phyloP scores from a whole-genome alignment of 1,140 invertebrate species.

The Drosophila nasuta region DNA sequence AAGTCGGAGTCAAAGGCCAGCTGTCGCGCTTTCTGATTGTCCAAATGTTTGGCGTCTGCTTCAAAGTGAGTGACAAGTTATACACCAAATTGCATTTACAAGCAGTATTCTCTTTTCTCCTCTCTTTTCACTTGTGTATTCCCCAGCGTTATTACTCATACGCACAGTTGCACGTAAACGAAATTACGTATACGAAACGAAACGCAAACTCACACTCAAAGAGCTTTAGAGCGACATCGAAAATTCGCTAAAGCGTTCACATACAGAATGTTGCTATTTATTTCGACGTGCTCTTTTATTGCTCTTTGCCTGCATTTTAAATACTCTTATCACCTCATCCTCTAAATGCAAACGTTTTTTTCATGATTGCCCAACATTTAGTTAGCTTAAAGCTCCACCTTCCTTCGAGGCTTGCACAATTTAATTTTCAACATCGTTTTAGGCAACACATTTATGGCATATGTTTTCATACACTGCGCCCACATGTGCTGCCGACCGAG shows the following conservation, averaged over 20 bases:
- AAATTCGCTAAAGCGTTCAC: constrained; percentile 7
- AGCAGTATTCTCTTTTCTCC: not conserved
- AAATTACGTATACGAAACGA: constrained; percentile 28
- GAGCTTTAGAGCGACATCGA: not conserved
- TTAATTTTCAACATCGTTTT: constrained; percentile 34
- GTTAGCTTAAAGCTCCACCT: too few species aligned
- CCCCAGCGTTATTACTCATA: constrained; percentile 49
- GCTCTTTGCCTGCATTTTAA: too few species aligned
- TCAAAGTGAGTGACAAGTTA: constrained; percentile 19
- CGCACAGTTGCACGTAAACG: constrained; percentile 33
- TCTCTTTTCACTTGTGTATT: not conserved
- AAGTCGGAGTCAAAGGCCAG: constrained; percentile 10
- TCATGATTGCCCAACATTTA: too few species aligned
- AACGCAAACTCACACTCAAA: not conserved
- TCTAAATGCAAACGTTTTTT: too few species aligned
- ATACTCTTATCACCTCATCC: too few species aligned
- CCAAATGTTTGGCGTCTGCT: constrained; percentile 9
- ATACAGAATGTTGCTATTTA: not conserved
- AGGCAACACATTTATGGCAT: not conserved
- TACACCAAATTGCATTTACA: constrained; percentile 27
- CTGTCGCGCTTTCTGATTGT: constrained; percentile 11
- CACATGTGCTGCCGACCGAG: constrained; percentile 67
- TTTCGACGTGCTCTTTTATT: too few species aligned
- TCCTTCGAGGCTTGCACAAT: constrained; percentile 14
- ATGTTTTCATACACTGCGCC: constrained; percentile 37